Percentiles rank a stretch among this genome's conserved stretches.
These are phyloP conservation scores for Sciurus vulgaris DNA, from an alignment of 2,797 vertebrate species.

Conservation along the genomic window DNA sequence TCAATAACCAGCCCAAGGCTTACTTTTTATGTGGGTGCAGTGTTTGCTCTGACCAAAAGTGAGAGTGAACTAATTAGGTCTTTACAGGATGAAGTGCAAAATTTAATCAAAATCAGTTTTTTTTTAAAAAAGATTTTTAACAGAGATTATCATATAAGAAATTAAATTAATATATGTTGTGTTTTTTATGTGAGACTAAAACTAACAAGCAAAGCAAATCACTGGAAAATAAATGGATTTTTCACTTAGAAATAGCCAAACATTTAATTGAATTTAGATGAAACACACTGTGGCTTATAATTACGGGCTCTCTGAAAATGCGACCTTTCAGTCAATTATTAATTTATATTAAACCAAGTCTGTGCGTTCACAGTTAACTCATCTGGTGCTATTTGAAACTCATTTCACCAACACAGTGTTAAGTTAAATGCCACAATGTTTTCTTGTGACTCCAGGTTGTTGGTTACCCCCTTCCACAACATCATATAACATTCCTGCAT, in stretches of 20 bases:
- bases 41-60: not conserved
- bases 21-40: not conserved
- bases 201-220: not conserved
- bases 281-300: rapidly evolving
- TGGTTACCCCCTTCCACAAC: not conserved
- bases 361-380: not conserved
- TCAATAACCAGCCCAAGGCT: not conserved
- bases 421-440: not conserved
- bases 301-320: not conserved
- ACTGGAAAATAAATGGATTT: not conserved
- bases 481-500: not conserved
- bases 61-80: not conserved
- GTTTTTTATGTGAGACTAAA: not conserved
- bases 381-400: not conserved
- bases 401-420: not conserved
- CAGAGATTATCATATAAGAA: not conserved
- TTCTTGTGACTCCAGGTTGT: not conserved
- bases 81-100: not conserved
- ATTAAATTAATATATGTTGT: not conserved
- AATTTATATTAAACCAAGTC: not conserved
- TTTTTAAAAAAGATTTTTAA: not conserved
- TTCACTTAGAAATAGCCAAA: not conserved
- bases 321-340: not conserved
- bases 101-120: not conserved
- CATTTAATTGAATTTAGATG: not conserved